These are phyloP conservation scores for Epicauta chinensis DNA, from an alignment of 1,140 invertebrate genomes.

Conservation along the genomic window DNA sequence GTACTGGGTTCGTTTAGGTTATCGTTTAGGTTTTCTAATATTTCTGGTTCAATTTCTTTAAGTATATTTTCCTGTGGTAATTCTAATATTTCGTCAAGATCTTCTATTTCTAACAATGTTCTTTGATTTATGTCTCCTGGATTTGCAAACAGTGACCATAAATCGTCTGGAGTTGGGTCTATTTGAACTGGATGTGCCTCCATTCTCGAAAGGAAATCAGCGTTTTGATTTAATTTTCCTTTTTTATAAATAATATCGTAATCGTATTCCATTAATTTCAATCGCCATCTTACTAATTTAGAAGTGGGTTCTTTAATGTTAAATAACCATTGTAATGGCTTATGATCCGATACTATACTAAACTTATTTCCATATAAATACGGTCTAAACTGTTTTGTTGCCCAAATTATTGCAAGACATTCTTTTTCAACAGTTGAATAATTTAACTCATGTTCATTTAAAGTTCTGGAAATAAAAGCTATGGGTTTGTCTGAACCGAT, in stretches of 20 bases:
- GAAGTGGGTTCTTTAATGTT: conserved; percentile 40
- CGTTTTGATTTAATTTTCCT: conserved; percentile 37
- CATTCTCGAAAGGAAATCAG: conserved; percentile 35
- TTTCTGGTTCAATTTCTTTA: no score
- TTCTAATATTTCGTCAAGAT: no score
- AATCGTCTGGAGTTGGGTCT: no score
- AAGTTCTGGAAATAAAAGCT: conserved; percentile 22
- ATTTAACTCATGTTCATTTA: conserved; percentile 22
- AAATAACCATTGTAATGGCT: conserved; percentile 44
- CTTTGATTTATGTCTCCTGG: no score
- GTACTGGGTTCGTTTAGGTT: no score
- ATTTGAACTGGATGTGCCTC: not conserved
- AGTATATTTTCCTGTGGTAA: no score
- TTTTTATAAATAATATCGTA: conserved; percentile 43
- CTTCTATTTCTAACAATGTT: no score
- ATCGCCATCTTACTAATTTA: conserved; percentile 43
- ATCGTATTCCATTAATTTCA: conserved; percentile 39
- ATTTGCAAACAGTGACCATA: no score
- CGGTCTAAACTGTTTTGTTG: conserved; percentile 31
- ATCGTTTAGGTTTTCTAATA: no score
- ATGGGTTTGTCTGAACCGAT: conserved; percentile 23
- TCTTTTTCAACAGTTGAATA: conserved; percentile 44
- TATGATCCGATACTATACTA: conserved; percentile 41
- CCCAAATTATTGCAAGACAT: conserved; percentile 48
- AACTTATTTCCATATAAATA: conserved; percentile 40